Evolutionary conservation across 2,797 vertebrate genomes (phyloP), one percentile per base, ranked within the genome.

Genomic region (Psittacula echo): DNA sequence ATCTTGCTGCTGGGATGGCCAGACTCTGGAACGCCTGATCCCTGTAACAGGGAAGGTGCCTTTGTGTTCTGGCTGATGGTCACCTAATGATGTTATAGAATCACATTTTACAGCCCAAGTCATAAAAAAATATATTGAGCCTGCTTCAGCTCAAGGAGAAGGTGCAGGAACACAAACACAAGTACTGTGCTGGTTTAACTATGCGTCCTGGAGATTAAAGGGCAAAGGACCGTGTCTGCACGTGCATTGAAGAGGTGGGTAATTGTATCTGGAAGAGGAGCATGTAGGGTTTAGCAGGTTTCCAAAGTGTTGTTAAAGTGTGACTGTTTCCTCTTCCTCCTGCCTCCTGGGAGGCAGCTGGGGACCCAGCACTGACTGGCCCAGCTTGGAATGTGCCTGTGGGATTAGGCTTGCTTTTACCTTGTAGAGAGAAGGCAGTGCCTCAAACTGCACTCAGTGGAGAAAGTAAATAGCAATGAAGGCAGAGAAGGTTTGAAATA

Each of bases 141-240:
- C 78, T 87, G 71, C 67, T 70, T 45, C 66, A 75, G 66, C 90
- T 91, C 15, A 3, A 84, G 85, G 34, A 48, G 29, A 45, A 83
- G 61, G 85, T 85, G 74, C 66, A 77, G 76, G 64, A 87, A 45
- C 61, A 22, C 66, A 73, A 87, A 48, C 61, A 27, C 71, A 53
- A 70, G 77, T 41, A 3, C 51, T 67, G 44, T 51, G 80, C 56
- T 71, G 24, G 45, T 95, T 96, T 91, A 89, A 93, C 60, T 85
- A 5, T 0, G 2, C 78, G 79, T 73, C 58, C 90, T 91, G 91
- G 53, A 88, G 92, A 82, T 93, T 34, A 88, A 51, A 90, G 76
- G 68, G 81, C 58, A 13, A 51, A 79, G 77, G 88, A 7, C 76
- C 41, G 39, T 42, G 72, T 73, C 51, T 96, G 91, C 85, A 13